Base-by-base conservation (phyloP, 2,113 vertebrate genomes). In the Okapia johnstoni region DNA sequence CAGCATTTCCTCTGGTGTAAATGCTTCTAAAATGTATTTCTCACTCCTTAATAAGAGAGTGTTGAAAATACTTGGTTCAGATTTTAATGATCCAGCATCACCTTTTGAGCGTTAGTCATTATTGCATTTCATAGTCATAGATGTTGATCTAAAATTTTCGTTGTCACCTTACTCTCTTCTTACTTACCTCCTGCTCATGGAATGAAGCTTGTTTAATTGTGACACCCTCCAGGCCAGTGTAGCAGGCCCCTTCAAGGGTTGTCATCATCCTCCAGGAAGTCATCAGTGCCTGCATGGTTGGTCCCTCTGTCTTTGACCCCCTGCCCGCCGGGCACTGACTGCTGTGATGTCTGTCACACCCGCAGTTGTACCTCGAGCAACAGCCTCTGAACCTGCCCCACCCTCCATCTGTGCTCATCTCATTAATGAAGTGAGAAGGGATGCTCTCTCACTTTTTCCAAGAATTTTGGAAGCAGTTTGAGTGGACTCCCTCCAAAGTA, bases 21-120 rank as follows among this genome's bases (percentile, higher is more conserved):
- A 83, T 85, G 73, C 50, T 91, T 30, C 6, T 58, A 83, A 96
- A 95, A 70, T 55, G 25, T 61, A 79, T 95, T 94, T 94, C 48
- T 85, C 28, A 55, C 25, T 92, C 43, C 16, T 85, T 93, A 93
- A 90, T 85, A n/a, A 88, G 19, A 92, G n/a, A 28, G 58, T 85
- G 55, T 21, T 66, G 12, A 57, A 92, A 87, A 52, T 36, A 60
- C 80, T 54, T 92, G 50, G 25, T 50, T 57, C 48, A 77, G 80
- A 85, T 88, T 95, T 93, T 81, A 7, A 58, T 70, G n/a, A 66
- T 40, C 93, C 30, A 48, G n/a, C 60, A 46, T 94, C 36, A 52
- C 15, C 40, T 80, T n/a, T 90, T n/a, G 77, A 88, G 30, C 7
- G 66, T 54, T 55, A 57, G 36, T 85, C 88, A 63, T 80, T 19